phyloP scores from a whole-genome alignment of 2,797 vertebrate species.

The Gorsachius magnificus region DNA sequence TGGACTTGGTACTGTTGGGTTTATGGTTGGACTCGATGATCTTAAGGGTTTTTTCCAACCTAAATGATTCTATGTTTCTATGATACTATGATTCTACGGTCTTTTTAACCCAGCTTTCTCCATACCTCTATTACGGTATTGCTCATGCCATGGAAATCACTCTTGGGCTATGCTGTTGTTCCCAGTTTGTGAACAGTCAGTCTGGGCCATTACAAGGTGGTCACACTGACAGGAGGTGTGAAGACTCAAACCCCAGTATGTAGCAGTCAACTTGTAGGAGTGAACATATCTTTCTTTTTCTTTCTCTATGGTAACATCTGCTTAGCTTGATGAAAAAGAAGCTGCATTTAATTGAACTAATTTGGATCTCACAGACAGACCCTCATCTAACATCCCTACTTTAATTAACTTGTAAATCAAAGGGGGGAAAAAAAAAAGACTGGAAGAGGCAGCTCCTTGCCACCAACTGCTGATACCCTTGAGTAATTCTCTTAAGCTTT shows the following conservation, averaged over 20 bases:
- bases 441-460: background rate
- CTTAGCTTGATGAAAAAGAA: background rate
- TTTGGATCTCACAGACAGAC: background rate
- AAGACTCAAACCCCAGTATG: background rate
- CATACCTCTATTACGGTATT: background rate
- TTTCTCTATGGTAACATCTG: background rate
- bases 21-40: no score
- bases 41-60: no score
- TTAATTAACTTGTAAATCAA: background rate
- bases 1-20: no score
- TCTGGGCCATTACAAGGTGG: no score
- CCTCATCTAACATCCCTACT: background rate
- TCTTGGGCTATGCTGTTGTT: background rate
- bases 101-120: background rate
- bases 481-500: background rate
- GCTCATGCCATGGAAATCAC: background rate
- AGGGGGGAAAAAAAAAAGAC: background rate
- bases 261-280: background rate
- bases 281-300: background rate
- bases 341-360: background rate
- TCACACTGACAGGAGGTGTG: background rate
- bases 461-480: background rate
- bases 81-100: background rate
- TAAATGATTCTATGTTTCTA: background rate
- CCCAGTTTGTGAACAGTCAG: background rate